phyloP scores from a whole-genome alignment of 2,888 invertebrate species.

The Syrista parreyssii region DNA sequence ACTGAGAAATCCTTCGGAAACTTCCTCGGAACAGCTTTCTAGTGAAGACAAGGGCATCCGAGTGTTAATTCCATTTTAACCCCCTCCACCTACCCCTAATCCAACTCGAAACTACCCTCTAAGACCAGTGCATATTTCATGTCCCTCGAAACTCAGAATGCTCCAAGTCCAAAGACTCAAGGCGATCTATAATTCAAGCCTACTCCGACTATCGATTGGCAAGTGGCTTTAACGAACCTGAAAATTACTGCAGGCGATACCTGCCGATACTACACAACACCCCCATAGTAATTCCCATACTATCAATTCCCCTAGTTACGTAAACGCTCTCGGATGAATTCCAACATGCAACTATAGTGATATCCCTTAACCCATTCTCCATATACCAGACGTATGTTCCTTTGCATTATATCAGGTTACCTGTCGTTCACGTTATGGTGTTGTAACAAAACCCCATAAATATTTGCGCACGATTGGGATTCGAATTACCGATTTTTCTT shows the following conservation, averaged over 20 bases:
- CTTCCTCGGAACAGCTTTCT: neutral
- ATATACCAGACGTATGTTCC: neutral
- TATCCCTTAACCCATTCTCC: neutral
- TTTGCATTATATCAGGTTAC: neutral
- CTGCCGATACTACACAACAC: neutral
- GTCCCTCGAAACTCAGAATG: conserved; percentile 32
- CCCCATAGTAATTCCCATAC: neutral
- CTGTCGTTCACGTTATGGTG: neutral
- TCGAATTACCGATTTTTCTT: neutral
- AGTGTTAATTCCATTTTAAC: conserved; percentile 60
- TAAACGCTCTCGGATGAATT: neutral
- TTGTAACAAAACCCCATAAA: neutral
- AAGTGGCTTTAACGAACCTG: conserved; percentile 40
- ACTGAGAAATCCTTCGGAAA: neutral
- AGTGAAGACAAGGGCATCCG: conserved; percentile 17
- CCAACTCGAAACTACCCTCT: conserved; percentile 57
- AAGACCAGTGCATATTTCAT: conserved; percentile 64
- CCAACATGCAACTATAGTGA: neutral
- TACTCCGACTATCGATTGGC: conserved; percentile 45
- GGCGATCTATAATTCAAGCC: conserved; percentile 54
- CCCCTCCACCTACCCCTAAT: no score
- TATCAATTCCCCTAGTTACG: neutral
- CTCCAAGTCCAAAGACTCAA: conserved; percentile 47
- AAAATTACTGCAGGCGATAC: conserved; percentile 1
- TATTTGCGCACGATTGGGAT: neutral